These are phyloP conservation scores for Prorops nasuta DNA, from an alignment of 1,140 invertebrate species.

Conservation along the genomic window DNA sequence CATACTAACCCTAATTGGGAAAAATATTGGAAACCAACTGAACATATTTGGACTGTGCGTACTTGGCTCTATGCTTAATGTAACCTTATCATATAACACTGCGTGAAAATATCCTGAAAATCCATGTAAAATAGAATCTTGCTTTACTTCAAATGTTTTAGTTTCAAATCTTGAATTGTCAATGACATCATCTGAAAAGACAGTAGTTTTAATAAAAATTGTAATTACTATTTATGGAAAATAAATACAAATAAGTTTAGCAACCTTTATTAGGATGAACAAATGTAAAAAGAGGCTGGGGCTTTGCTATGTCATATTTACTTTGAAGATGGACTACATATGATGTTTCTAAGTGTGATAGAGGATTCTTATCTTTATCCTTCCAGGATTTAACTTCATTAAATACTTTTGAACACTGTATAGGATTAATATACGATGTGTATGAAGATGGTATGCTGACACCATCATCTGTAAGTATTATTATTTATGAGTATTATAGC, in stretches of 20 bases:
- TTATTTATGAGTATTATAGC: neutral
- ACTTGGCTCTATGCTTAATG: slow-evolving; percentile 84
- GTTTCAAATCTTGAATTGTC: slow-evolving; percentile 77
- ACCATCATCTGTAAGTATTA: slow-evolving; percentile 70
- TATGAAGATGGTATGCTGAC: slow-evolving; percentile 91
- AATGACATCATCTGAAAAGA: slow-evolving; percentile 51
- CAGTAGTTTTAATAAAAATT: slow-evolving; percentile 10
- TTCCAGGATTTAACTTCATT: slow-evolving; percentile 66
- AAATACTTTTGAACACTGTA: slow-evolving; percentile 77
- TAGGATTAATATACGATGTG: slow-evolving; percentile 86
- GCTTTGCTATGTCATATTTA: slow-evolving; percentile 77
- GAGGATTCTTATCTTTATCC: slow-evolving; percentile 62
- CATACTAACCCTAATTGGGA: slow-evolving; percentile 82
- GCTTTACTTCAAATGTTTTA: slow-evolving; percentile 68
- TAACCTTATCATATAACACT: slow-evolving; percentile 79
- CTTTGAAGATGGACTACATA: slow-evolving; percentile 94
- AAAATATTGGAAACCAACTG: slow-evolving; percentile 96
- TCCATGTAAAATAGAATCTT: slow-evolving; percentile 84
- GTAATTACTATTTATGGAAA: neutral
- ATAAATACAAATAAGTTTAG: neutral
- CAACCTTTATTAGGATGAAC: slow-evolving; percentile 77
- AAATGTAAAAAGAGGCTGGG: slow-evolving; percentile 84
- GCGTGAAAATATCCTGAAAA: slow-evolving; percentile 96
- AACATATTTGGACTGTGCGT: slow-evolving; percentile 90
- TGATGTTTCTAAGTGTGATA: slow-evolving; percentile 77